These are phyloP conservation scores for Eidolon dupreanum DNA, from an alignment of 2,797 vertebrate genomes.

Conservation along the genomic window DNA sequence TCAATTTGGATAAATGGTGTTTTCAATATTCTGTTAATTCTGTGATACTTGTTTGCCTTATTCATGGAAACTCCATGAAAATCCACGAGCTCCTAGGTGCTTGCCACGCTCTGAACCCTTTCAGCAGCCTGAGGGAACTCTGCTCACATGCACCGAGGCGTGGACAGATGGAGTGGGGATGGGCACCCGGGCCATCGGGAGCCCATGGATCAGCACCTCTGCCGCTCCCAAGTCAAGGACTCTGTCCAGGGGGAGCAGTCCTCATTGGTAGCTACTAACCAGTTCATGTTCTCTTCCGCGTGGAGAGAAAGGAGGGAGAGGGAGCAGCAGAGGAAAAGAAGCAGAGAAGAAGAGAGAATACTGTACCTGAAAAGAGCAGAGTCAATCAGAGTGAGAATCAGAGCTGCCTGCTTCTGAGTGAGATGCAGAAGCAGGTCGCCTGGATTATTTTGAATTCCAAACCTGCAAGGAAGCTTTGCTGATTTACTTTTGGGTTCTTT, in stretches of 20 bases:
- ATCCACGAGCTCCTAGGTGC: neutral
- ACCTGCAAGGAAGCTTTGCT: neutral
- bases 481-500: neutral
- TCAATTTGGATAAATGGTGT: neutral
- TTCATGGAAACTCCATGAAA: neutral
- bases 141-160: neutral
- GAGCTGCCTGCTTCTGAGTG: neutral
- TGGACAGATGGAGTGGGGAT: neutral
- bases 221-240: neutral
- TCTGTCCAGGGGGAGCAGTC: neutral
- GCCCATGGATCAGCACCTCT: neutral
- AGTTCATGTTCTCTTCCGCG: neutral
- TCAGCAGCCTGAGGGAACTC: neutral
- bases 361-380: neutral
- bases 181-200: fast-evolving
- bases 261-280: neutral
- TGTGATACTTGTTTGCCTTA: neutral
- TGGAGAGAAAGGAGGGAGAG: neutral
- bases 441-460: neutral
- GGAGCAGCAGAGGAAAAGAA: neutral
- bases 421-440: neutral
- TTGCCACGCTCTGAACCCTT: neutral
- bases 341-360: neutral
- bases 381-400: neutral
- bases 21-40: neutral